Evolutionary conservation across 2,888 invertebrate species (phyloP).

Genomic region (Cabera pusaria): DNA sequence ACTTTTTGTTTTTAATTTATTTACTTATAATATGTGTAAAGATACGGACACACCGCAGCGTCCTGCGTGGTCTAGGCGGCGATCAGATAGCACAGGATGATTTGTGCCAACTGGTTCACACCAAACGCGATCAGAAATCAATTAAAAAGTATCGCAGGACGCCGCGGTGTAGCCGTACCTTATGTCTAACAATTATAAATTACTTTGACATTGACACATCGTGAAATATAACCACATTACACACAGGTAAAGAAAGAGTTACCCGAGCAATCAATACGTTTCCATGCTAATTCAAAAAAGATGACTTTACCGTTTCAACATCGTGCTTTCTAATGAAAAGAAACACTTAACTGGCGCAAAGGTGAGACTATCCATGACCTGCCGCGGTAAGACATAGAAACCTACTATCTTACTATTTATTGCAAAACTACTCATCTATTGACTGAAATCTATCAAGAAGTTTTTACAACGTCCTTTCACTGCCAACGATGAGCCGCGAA

Average conservation of each 20-base stretch:
- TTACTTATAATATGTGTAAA: no score
- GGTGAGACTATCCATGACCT: slow-evolving; percentile 55
- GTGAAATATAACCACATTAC: background rate
- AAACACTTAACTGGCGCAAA: slow-evolving; percentile 55
- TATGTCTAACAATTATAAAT: no score
- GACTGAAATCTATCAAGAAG: slow-evolving; percentile 21
- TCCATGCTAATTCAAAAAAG: slow-evolving; percentile 33
- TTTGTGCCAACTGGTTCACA: no score
- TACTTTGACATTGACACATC: no score
- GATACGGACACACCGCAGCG: no score
- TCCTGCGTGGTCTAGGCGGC: no score
- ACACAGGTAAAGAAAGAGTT: slow-evolving; percentile 13
- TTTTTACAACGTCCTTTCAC: slow-evolving; percentile 42
- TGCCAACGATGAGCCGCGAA: slow-evolving; percentile 27
- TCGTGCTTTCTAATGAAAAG: slow-evolving; percentile 52
- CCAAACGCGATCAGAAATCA: no score
- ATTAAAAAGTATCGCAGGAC: no score
- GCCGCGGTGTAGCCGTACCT: no score
- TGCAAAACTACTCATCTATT: slow-evolving; percentile 35
- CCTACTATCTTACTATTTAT: slow-evolving; percentile 37
- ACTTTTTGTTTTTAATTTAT: no score
- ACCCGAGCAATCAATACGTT: slow-evolving; percentile 16
- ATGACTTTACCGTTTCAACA: slow-evolving; percentile 25
- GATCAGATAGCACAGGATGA: no score
- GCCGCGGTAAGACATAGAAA: slow-evolving; percentile 41